Conservation (phyloP, 2,797 vertebrate genomes). For the Luscinia megarhynchos region DNA sequence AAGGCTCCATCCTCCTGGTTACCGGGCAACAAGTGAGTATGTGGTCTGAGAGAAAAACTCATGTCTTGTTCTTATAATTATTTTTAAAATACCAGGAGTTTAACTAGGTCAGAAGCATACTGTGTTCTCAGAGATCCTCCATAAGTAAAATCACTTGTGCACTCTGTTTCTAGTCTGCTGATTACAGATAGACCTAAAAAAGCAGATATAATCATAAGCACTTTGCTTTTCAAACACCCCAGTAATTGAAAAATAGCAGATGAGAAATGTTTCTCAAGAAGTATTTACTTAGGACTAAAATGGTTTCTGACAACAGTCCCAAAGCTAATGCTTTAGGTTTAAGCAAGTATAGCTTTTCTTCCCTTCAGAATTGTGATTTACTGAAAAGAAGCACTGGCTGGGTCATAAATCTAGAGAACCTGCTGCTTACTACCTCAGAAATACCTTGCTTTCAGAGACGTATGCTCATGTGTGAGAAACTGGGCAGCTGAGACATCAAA, state of each 20-base stretch:
- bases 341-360: not conserved
- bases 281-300: not conserved
- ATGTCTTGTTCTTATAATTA: constrained; percentile 27
- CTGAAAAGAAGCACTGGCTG: not conserved
- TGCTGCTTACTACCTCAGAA: not conserved
- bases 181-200: constrained; percentile 49
- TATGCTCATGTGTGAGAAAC: not conserved
- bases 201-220: constrained; percentile 25
- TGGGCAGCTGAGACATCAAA: not conserved
- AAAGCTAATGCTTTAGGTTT: not conserved
- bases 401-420: not conserved
- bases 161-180: constrained; percentile 19
- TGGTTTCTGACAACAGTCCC: not conserved
- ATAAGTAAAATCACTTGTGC: constrained; percentile 30
- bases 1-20: constrained; percentile 94
- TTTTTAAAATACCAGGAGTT: constrained; percentile 32
- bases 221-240: not conserved
- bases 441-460: not conserved
- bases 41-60: not conserved
- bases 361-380: not conserved
- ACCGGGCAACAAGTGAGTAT: constrained; percentile 95
- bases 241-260: constrained; percentile 36
- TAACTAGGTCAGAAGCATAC: constrained; percentile 57
- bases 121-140: constrained; percentile 20
- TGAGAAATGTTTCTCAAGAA: constrained; percentile 1